These are phyloP conservation scores for Drosophila maculinotata DNA, from an alignment of 2,888 invertebrate genomes.

Conservation along the genomic window DNA sequence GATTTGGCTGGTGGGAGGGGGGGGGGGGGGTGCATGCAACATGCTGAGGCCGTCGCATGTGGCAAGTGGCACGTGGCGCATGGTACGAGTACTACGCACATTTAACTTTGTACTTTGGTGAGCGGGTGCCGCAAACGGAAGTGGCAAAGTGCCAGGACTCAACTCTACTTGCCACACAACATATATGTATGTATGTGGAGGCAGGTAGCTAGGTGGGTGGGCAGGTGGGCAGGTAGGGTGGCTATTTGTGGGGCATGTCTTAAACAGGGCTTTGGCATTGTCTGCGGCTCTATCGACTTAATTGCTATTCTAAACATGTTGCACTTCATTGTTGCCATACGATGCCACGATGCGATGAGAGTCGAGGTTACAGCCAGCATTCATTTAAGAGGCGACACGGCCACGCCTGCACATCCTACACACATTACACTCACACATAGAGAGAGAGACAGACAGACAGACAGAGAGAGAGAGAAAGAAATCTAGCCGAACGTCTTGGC, in stretches of 20 bases:
- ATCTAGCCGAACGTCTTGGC: constrained; percentile 47
- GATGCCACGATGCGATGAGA: too few species aligned
- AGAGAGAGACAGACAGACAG: neutral
- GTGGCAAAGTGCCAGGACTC: constrained; percentile 24
- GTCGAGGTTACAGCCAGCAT: constrained; percentile 29
- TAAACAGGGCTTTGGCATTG: constrained; percentile 29
- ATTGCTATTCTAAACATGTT: constrained; percentile 77
- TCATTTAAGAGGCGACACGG: constrained; percentile 26
- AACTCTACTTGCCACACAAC: neutral
- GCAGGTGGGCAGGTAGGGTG: neutral
- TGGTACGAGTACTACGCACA: constrained; percentile 21
- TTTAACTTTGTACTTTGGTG: constrained; percentile 8
- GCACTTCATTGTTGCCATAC: constrained; percentile 69
- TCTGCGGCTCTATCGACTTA: constrained; percentile 55
- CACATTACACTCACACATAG: neutral
- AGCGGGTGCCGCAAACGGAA: constrained; percentile 11
- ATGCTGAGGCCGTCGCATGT: constrained; percentile 26
- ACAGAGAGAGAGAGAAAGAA: constrained; percentile 1
- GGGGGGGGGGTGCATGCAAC: constrained; percentile 17
- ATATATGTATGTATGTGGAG: neutral
- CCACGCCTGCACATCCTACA: constrained; percentile 18
- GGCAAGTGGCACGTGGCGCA: constrained; percentile 41
- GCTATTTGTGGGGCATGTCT: constrained; percentile 14
- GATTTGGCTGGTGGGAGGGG: neutral
- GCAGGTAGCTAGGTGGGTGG: neutral